These are phyloP conservation scores for Pemphigus obesinymphae DNA, from an alignment of 1,140 invertebrate species.

Conservation along the genomic window DNA sequence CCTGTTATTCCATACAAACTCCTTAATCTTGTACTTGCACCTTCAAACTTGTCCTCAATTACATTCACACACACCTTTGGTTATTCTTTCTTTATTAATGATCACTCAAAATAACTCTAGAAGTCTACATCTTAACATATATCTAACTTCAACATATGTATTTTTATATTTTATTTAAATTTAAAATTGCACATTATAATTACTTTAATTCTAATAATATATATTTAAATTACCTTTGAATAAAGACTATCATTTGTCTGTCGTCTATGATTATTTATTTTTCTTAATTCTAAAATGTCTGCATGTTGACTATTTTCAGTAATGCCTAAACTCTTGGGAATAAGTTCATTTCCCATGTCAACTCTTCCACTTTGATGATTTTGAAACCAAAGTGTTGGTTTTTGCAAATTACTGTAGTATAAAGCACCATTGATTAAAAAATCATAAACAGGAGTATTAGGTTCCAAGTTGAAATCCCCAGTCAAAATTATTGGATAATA, in stretches of 20 bases:
- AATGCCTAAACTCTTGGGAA: slow-evolving; percentile 57
- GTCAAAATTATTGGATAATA: slow-evolving; percentile 76
- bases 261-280: slow-evolving; percentile 37
- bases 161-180: no score
- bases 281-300: slow-evolving; percentile 51
- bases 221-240: slow-evolving; percentile 16
- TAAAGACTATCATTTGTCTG: slow-evolving; percentile 19
- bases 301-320: slow-evolving; percentile 66
- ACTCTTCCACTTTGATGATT: slow-evolving; percentile 46
- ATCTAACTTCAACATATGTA: no score
- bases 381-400: slow-evolving; percentile 44
- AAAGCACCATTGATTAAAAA: slow-evolving; percentile 66
- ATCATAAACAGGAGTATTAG: slow-evolving; percentile 65
- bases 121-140: no score
- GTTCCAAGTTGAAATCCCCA: slow-evolving; percentile 84
- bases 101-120: no score
- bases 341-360: slow-evolving; percentile 47
- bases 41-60: no score
- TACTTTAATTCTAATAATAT: no score
- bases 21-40: no score
- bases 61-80: no score
- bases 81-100: no score
- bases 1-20: no score
- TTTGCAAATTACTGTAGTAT: slow-evolving; percentile 54
- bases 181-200: no score